Conservation (phyloP, 2,888 invertebrate genomes). For the Bugula neritina region DNA sequence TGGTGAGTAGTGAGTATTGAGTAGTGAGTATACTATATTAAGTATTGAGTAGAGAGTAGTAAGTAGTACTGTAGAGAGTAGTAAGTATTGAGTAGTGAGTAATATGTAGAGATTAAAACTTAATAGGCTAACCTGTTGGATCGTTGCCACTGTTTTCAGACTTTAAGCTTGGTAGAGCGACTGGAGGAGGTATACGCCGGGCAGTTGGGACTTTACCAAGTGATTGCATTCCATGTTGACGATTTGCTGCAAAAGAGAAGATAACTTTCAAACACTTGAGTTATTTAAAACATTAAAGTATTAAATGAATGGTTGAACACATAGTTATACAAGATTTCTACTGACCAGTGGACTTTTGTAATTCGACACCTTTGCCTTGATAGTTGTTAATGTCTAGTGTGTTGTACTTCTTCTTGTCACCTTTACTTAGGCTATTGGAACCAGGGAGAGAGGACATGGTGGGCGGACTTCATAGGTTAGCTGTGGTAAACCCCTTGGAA, state of each 20-base stretch:
- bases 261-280: too few species aligned
- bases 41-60: too few species aligned
- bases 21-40: too few species aligned
- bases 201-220: conserved; percentile 93
- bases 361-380: conserved; percentile 60
- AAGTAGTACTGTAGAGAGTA: too few species aligned
- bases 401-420: conserved; percentile 90
- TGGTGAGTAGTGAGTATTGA: too few species aligned
- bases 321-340: too few species aligned
- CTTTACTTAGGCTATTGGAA: conserved; percentile 74
- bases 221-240: conserved; percentile 99
- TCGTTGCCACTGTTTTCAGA: conserved; percentile 80
- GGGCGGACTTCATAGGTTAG: conserved; percentile 81
- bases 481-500: conserved; percentile 66
- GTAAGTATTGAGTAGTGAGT: too few species aligned
- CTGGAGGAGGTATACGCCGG: conserved; percentile 88
- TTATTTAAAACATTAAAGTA: too few species aligned
- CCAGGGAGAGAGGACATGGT: conserved; percentile 94
- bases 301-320: too few species aligned
- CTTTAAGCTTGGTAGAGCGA: conserved; percentile 96
- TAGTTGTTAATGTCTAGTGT: conserved; percentile 95
- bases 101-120: too few species aligned
- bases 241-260: conserved; percentile 66
- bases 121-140: conserved; percentile 58
- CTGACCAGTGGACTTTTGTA: conserved; percentile 54